A percentile compares a stretch with the other conserved stretches of the same genome.
These are phyloP conservation scores for Germaria angustata DNA, from an alignment of 2,888 invertebrate species.

Conservation along the genomic window DNA sequence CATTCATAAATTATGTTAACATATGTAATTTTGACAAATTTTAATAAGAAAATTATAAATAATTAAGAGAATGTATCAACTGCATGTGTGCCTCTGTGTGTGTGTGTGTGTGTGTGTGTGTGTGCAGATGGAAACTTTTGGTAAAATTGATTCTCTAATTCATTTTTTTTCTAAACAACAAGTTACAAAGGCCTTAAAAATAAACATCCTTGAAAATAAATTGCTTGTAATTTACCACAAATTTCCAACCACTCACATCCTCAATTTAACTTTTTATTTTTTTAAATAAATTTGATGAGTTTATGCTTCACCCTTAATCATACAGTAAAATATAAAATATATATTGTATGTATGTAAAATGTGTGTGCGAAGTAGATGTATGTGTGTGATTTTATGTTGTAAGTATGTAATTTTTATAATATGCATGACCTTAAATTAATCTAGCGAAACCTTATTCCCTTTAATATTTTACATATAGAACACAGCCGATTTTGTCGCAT, in stretches of 20 bases:
- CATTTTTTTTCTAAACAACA: slow-evolving; percentile 7
- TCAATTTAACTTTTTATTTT: slow-evolving; percentile 43
- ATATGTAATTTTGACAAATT: slow-evolving; percentile 62
- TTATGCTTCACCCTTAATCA: slow-evolving; percentile 60
- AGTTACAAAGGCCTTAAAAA: slow-evolving; percentile 29
- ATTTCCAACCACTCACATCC: slow-evolving; percentile 59
- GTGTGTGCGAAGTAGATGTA: neutral
- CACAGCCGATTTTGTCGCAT: neutral
- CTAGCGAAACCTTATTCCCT: slow-evolving; percentile 75
- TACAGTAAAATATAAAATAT: slow-evolving; percentile 3
- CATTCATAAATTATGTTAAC: slow-evolving; percentile 62
- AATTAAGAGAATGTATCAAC: slow-evolving; percentile 48
- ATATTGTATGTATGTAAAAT: neutral
- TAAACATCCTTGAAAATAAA: slow-evolving; percentile 32
- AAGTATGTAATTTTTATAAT: slow-evolving; percentile 68
- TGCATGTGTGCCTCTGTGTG: neutral
- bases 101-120: neutral
- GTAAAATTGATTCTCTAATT: slow-evolving; percentile 18
- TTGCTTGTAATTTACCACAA: slow-evolving; percentile 55
- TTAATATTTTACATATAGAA: slow-evolving; percentile 20
- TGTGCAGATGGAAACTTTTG: neutral
- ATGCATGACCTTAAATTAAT: slow-evolving; percentile 78
- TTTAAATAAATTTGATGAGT: slow-evolving; percentile 55
- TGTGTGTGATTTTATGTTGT: neutral
- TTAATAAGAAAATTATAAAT: slow-evolving; percentile 56